Evolutionary conservation across 2,797 vertebrate genomes (phyloP), one percentile per base, ranked within the genome.

Genomic region (Xiphorhynchus erythropygius): DNA sequence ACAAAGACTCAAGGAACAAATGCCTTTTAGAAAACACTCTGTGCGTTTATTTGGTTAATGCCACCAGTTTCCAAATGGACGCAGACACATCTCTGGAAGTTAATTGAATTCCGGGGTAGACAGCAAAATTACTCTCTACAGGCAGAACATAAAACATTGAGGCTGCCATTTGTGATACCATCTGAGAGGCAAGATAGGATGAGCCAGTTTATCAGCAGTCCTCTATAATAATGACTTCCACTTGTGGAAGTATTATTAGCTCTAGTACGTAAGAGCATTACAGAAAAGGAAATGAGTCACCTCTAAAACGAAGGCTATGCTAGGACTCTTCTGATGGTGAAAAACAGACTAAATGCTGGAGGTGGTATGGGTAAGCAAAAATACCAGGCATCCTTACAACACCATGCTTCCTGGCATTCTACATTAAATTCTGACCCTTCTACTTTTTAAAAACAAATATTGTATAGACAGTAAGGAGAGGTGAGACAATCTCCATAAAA

Each of bases 251-350:
- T 88, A 89, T 92, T 92, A 95, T 89, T 93, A 92, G 92, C 42
- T 3, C 53, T 33, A 32, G 52, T 39, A 89, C 1, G 1, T 47
- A 91, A 87, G 71, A 82, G 77, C 21, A 52, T 69, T 91, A 42
- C 77, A 87, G 90, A 56, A 86, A 70, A 79, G 94, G 92, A 96
- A 95, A 80, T 90, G 93, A 83, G 68, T 96, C 91, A 93, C 81
- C 65, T 71, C 25, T 37, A 46, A 73, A 81, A 89, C 55, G 65
- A 93, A 89, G 88, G 77, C 79, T 77, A 32, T 68, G 87, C 79
- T 85, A 65, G 87, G 84, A 53, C 62, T 88, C 41, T 68, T 84
- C 84, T 69, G 50, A 55, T 16, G 65, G 65, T 55, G 37, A 85
- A 88, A 92, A 94, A 80, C 84, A 90, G n/a, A 15, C 74, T 47